Base-by-base conservation (phyloP, 2,113 vertebrate species). In the Sander lucioperca region DNA sequence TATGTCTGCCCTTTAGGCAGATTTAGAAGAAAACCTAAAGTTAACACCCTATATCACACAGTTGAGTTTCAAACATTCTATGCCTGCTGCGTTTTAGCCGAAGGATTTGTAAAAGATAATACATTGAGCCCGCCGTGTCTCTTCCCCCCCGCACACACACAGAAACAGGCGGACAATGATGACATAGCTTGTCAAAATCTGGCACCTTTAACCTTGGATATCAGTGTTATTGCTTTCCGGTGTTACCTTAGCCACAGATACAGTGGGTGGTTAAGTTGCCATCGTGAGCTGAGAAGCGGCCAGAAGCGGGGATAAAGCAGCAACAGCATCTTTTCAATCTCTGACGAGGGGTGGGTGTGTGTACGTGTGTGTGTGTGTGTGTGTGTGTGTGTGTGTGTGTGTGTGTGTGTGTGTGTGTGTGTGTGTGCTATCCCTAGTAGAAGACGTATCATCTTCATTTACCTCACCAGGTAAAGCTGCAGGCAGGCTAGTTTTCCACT, bases 141-240 rank as follows among this genome's bases (percentile, higher is more conserved):
- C 75, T 39, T 39, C 67, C 69, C 53, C 70, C 43, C 36, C 51
- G 48, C 61, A 83, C 84, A 80, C 67, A 45, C 36, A 57, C 57
- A 70, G 59, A 86, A 77, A 61, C 66, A 58, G 75, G 74, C 65
- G 56, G 89, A 77, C 90, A 86, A 92, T 88, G 86, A 92, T 89
- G 90, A 90, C 83, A 89, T 65, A 79, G 84, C 80, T 88, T 86
- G 91, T 92, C 86, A 89, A 73, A 91, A 86, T 83, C 51, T 73
- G 83, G 64, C 89, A 88, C 90, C 86, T 91, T 92, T 93, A 88
- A 92, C 91, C 92, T 89, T 0, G 43, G 74, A 77, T 88, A 85
- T 87, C 83, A 77, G 79, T 21, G 47, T 79, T 87, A 89, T 87
- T 89, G 88, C 85, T 86, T 87, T 82, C 62, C 51, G 65, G 79